Base-by-base conservation (phyloP, 2,888 invertebrate genomes). In the Parnassius mnemosyne region DNA sequence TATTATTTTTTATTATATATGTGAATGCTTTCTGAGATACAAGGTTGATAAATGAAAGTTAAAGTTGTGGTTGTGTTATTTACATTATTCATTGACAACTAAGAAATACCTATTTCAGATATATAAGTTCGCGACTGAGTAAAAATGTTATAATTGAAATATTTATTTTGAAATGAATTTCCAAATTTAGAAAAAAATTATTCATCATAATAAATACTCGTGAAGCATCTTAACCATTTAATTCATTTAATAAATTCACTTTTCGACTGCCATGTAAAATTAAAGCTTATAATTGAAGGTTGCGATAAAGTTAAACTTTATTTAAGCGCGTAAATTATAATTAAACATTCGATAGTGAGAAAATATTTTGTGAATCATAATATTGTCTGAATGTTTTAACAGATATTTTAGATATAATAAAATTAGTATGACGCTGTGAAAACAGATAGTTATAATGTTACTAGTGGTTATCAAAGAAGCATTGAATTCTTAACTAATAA, bases 381-480 rank as follows among this genome's bases (percentile, higher is more conserved):
- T 82, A 82, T 81, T 81, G 74, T 83, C 80, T 84, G 80, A 84
- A 79, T 84, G 83, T 83, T 87, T 83, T 83, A 83, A 79, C 84
- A 83, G 73, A 84, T 88, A 87, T 89, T 88, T 88, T 88, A 86
- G 83, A 87, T 87, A 84, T 84, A 16, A n/a, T n/a, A n/a, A n/a
- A 70, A 83, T 78, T 88, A 88, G 86, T 82, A 81, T 83, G 84
- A 84, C 75, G 86, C 86, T 87, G 85, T 86, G 76, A 82, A 84
- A 83, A 77, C 80, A 81, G 75, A 83, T 69, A 79, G 78, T 80
- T 80, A 77, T 78, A 68, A 69, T 85, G 53, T 61, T 57, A 60
- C 55, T 57, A 62, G 57, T 57, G 43, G 9, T 62, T 62, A 54
- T 63, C 63, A 63, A 63, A 25, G 63, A 46, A 58, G 46, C 54